A percentile compares a stretch with the other conserved stretches of the same genome.
These are phyloP conservation scores for Batillaria attramentaria DNA, from an alignment of 1,140 invertebrate genomes.

Conservation along the genomic window DNA sequence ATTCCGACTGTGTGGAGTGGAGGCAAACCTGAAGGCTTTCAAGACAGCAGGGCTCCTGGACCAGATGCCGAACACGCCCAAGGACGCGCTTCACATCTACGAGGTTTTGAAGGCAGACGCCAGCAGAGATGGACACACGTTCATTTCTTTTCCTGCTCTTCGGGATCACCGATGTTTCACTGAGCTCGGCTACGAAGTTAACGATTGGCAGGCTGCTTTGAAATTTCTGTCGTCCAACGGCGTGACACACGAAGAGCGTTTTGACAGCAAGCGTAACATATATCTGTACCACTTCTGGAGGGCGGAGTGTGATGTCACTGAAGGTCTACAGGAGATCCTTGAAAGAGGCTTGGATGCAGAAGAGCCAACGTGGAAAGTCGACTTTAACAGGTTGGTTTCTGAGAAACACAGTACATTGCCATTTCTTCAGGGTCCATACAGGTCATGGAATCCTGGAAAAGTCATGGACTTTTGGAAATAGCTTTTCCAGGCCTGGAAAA, in stretches of 20 bases:
- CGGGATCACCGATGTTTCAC: constrained; percentile 1
- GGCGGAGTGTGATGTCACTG: constrained; percentile 54
- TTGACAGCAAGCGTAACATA: constrained; percentile 39
- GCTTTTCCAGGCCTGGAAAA: too few species aligned
- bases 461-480: too few species aligned
- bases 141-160: constrained; percentile 36
- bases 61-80: constrained; percentile 36
- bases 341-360: constrained; percentile 29
- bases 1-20: constrained; percentile 53
- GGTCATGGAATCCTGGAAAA: too few species aligned
- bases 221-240: constrained; percentile 50
- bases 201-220: constrained; percentile 45
- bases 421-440: too few species aligned
- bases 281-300: constrained; percentile 55
- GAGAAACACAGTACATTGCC: background rate
- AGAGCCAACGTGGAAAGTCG: constrained; percentile 46
- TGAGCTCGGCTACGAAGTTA: constrained; percentile 19
- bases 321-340: constrained; percentile 43
- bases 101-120: constrained; percentile 57
- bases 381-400: constrained; percentile 48
- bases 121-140: constrained; percentile 52
- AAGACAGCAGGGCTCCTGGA: constrained; percentile 43
- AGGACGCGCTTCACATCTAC: constrained; percentile 58
- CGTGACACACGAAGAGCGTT: constrained; percentile 45
- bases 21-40: constrained; percentile 46